Evolutionary conservation across 92 coral and sea anemone genomes (phyloP).

Genomic region (Epizoanthus ramosus): DNA sequence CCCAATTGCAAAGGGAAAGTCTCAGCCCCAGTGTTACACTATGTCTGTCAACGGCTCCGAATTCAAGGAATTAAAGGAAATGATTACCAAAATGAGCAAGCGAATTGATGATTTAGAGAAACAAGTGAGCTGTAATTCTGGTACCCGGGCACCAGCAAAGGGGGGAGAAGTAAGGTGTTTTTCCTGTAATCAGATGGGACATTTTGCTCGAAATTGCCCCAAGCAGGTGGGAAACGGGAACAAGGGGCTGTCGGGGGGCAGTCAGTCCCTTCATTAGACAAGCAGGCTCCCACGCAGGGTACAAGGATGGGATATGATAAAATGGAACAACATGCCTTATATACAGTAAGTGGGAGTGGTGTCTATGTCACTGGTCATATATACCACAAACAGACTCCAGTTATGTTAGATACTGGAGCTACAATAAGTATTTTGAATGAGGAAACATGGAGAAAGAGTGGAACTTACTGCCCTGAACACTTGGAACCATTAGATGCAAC

Average conservation of each 20-base stretch:
- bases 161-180: slow-evolving; percentile 22
- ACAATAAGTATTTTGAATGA: slow-evolving; percentile 41
- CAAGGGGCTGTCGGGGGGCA: slow-evolving; percentile 57
- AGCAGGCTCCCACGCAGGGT: slow-evolving; percentile 46
- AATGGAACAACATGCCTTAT: slow-evolving; percentile 5
- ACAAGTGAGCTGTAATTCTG: background rate
- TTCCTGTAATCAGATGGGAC: slow-evolving; percentile 34
- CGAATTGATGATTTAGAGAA: slow-evolving; percentile 21
- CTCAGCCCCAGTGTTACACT: slow-evolving; percentile 27
- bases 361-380: slow-evolving; percentile 44
- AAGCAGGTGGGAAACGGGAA: slow-evolving; percentile 30
- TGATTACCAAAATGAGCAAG: slow-evolving; percentile 26
- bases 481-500: slow-evolving; percentile 37
- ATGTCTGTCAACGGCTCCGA: slow-evolving; percentile 11
- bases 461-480: slow-evolving; percentile 39
- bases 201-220: slow-evolving; percentile 54
- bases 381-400: slow-evolving; percentile 42
- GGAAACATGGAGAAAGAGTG: slow-evolving; percentile 54
- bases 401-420: slow-evolving; percentile 54
- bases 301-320: slow-evolving; percentile 23
- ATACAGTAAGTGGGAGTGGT: slow-evolving; percentile 41
- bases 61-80: slow-evolving; percentile 25
- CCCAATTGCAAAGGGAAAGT: slow-evolving; percentile 17
- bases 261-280: slow-evolving; percentile 44
- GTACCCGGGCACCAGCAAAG: background rate